Evolutionary conservation across 2,888 invertebrate genomes (phyloP), one percentile per base, ranked within the genome.

Genomic region (Oxyteleia sp.): DNA sequence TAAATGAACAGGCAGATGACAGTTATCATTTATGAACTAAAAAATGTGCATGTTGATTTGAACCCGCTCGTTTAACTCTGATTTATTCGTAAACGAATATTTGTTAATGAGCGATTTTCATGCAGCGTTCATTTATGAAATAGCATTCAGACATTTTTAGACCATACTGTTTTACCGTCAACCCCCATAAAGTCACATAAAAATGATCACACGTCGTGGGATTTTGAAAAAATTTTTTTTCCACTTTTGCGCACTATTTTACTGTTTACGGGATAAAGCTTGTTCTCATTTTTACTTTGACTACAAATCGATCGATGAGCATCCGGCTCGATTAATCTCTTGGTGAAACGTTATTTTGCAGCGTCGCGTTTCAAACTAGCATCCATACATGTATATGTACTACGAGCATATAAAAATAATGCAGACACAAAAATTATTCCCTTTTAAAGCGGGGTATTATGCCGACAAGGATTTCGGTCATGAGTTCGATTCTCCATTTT

Each of bases 321-420:
- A 84, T 84, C 80, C 84, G 80, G 84, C 76, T 80, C 84, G 84
- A 84, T 80, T 84, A 84, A 84, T 81, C 80, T 81, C 83, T 79
- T 45, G 72, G 76, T 71, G 32, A 84, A 84, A 84, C 76, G 84
- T 84, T 80, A 72, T 81, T 76, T 75, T 57, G 66, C 79, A 79
- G 69, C 75, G 63, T 57, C 83, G 75, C 51, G 80, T 61, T 78
- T 78, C 49, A 61, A 78, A 76, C 69, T 59, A 55, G 23, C 75
- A 49, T 29, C 51, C 13, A 32, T 32, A 16, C n/a, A 32, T 49
- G 35, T 64, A 10, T 35, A 26, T n/a, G n/a, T n/a, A n/a, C n/a
- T 63, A 10, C 49, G 43, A 41, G 26, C 49, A 38, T 71, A 64
- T 55, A 29, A 79, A 78, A 68, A 68, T 55, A 47, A 18, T 55